Percentiles rank a stretch among this genome's conserved stretches.
phyloP scores from a whole-genome alignment of 2,797 vertebrate genomes.

The Centropyge bicolor region DNA sequence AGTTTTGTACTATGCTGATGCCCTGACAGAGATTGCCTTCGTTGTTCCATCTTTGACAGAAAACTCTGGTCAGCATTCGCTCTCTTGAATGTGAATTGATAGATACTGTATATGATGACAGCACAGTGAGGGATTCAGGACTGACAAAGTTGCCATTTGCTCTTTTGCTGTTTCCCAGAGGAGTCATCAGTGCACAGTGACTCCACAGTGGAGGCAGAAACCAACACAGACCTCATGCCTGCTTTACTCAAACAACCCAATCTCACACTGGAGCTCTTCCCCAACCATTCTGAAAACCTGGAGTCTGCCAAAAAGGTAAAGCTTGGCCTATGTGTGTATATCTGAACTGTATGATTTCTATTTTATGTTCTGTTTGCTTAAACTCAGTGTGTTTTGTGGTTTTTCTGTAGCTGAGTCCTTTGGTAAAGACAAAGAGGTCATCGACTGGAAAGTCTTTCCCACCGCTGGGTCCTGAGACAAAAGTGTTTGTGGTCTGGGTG shows the following conservation, averaged over 20 bases:
- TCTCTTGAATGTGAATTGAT: not conserved
- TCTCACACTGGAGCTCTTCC: slow-evolving; percentile 95
- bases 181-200: slow-evolving; percentile 93
- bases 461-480: slow-evolving; percentile 95
- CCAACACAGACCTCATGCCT: slow-evolving; percentile 91
- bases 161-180: slow-evolving; percentile 65
- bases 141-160: slow-evolving; percentile 21
- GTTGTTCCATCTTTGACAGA: slow-evolving; percentile 93
- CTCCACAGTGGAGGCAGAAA: slow-evolving; percentile 92
- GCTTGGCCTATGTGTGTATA: not conserved
- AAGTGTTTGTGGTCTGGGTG: slow-evolving; percentile 96
- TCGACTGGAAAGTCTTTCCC: slow-evolving; percentile 92
- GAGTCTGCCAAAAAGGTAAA: slow-evolving; percentile 92
- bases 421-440: slow-evolving; percentile 91
- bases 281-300: slow-evolving; percentile 93
- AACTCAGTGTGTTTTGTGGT: slow-evolving; percentile 17
- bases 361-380: slow-evolving; percentile 8
- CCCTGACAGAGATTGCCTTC: slow-evolving; percentile 96
- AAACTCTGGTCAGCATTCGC: slow-evolving; percentile 88
- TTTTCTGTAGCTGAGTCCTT: slow-evolving; percentile 88
- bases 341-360: not conserved
- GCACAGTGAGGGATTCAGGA: not conserved
- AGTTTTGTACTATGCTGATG: slow-evolving; percentile 95
- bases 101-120: not conserved
- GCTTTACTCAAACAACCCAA: slow-evolving; percentile 90